These are phyloP conservation scores for Pseudotriccus pelzelni DNA, from an alignment of 2,797 vertebrate species.

Conservation along the genomic window DNA sequence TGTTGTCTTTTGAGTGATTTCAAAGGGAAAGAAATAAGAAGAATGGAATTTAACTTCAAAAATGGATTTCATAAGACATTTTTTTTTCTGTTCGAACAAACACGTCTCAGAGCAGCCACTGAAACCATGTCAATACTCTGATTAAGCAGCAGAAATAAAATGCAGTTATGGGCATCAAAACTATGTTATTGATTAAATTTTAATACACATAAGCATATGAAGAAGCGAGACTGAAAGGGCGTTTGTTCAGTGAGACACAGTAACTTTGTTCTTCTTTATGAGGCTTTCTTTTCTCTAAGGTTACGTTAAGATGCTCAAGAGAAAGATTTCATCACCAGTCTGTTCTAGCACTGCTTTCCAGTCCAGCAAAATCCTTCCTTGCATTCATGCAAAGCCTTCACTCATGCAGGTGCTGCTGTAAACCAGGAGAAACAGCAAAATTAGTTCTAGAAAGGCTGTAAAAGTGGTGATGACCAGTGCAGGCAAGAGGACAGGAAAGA, in stretches of 20 bases:
- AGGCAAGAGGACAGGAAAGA: neutral
- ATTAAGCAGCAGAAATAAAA: neutral
- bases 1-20: neutral
- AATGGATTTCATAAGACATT: neutral
- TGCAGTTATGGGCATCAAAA: neutral
- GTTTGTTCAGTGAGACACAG: neutral
- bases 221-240: neutral
- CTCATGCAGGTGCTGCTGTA: neutral
- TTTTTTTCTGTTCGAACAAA: neutral
- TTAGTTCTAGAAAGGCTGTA: neutral
- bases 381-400: accelerated
- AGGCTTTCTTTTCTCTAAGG: neutral
- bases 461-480: neutral
- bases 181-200: neutral
- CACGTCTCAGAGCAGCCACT: neutral
- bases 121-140: neutral
- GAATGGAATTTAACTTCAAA: neutral
- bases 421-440: neutral
- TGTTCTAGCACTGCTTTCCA: neutral
- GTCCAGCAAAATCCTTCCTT: accelerated
- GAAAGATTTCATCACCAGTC: neutral
- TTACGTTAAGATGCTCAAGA: neutral
- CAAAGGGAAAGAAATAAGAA: neutral
- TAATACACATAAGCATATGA: neutral
- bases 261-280: neutral